These are phyloP conservation scores for Sylvia borin DNA, from an alignment of 2,797 vertebrate species.

Conservation along the genomic window DNA sequence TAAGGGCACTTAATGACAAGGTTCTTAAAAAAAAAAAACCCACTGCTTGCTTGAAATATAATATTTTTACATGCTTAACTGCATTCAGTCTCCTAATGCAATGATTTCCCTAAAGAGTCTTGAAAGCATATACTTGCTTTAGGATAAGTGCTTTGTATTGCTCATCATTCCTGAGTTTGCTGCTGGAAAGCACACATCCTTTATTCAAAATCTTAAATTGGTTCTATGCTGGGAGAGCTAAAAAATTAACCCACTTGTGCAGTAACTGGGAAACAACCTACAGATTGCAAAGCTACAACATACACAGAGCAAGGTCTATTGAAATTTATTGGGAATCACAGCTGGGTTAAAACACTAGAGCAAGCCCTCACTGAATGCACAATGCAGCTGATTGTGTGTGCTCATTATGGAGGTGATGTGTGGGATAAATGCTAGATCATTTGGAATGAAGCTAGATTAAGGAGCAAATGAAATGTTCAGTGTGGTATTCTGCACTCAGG, in stretches of 20 bases:
- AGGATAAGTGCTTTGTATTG: conserved; percentile 61
- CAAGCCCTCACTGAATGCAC: neutral
- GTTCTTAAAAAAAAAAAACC: neutral
- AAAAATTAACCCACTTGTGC: conserved; percentile 17
- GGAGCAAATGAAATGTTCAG: neutral
- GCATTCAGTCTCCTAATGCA: conserved; percentile 37
- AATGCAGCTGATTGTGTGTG: neutral
- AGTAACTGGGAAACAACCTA: conserved; percentile 2
- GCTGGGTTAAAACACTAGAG: neutral
- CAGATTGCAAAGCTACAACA: neutral
- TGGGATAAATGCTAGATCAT: neutral
- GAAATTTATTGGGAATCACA: neutral
- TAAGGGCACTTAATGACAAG: neutral
- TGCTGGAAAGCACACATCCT: conserved; percentile 2
- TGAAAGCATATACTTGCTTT: conserved; percentile 51
- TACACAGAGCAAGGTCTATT: neutral
- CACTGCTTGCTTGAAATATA: neutral
- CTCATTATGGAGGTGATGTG: neutral
- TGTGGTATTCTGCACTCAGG: neutral
- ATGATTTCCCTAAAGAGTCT: conserved; percentile 59
- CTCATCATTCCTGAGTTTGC: neutral
- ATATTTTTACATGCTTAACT: conserved; percentile 30
- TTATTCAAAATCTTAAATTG: conserved; percentile 30
- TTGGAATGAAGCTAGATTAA: conserved; percentile 4
- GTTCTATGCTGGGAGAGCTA: neutral